Evolutionary conservation across 2,797 vertebrate genomes (phyloP).

Genomic region (Odontamblyopus rebecca): DNA sequence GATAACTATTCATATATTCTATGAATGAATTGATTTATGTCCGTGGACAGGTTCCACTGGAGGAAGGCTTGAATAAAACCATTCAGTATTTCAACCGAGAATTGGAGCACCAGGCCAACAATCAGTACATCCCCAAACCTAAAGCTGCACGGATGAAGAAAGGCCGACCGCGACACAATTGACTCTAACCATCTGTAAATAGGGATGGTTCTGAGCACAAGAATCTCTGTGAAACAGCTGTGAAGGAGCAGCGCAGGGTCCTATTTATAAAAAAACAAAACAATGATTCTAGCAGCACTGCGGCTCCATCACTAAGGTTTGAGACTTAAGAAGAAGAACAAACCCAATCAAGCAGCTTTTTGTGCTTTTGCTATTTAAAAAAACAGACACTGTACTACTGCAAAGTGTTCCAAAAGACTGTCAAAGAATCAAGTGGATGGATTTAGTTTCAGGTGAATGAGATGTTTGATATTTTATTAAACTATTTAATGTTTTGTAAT

Average conservation of each 20-base stretch:
- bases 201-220: conserved; percentile 26
- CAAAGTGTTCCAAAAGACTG: conserved; percentile 24
- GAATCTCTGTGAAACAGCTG: conserved; percentile 67
- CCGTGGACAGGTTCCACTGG: conserved; percentile 87
- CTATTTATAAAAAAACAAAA: conserved; percentile 7
- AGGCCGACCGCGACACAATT: conserved; percentile 90
- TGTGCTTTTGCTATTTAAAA: conserved; percentile 88
- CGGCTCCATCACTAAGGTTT: conserved; percentile 64
- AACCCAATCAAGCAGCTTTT: conserved; percentile 76
- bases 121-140: conserved; percentile 98
- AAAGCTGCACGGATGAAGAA: conserved; percentile 97
- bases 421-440: conserved; percentile 35
- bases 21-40: conserved; percentile 20
- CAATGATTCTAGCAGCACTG: conserved; percentile 25
- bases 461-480: conserved; percentile 99
- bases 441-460: conserved; percentile 79
- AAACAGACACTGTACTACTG: conserved; percentile 51
- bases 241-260: conserved; percentile 38
- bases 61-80: conserved; percentile 98
- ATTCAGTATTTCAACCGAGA: conserved; percentile 98
- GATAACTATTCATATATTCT: neutral
- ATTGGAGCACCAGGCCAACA: conserved; percentile 96
- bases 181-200: conserved; percentile 17
- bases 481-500: conserved; percentile 79
- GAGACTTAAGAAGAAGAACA: conserved; percentile 67